A percentile compares a stretch with the other conserved stretches of the same genome.
Conservation (phyloP, 1,140 invertebrate species). For the Mesaphorura yosii region DNA sequence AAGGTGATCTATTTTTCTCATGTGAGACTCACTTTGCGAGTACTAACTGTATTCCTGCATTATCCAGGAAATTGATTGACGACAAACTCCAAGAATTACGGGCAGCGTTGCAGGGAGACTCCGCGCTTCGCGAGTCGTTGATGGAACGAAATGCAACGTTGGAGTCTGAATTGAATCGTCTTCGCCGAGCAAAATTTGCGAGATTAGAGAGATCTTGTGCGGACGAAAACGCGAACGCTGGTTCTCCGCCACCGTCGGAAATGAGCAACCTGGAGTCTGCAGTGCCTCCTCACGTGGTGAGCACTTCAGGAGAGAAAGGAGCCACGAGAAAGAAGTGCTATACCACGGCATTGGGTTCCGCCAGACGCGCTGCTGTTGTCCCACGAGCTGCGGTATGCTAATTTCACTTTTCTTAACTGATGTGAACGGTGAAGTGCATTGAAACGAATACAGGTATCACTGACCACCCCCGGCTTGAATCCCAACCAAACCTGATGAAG, state of each 20-base stretch:
- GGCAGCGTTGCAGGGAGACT: slow-evolving; percentile 22
- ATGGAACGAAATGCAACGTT: slow-evolving; percentile 24
- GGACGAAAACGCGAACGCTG: slow-evolving; percentile 4
- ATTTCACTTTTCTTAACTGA: no score
- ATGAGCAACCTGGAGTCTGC: no score
- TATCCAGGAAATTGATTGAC: slow-evolving; percentile 21
- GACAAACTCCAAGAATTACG: slow-evolving; percentile 23
- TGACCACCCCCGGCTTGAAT: no score
- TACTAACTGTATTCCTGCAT: not conserved
- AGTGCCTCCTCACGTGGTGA: no score
- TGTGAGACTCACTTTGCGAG: not conserved
- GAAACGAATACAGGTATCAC: no score
- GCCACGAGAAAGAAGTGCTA: no score
- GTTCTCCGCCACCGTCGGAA: slow-evolving; percentile 10
- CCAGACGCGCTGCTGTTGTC: no score
- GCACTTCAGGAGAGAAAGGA: no score
- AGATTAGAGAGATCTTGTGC: not conserved
- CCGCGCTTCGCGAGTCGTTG: slow-evolving; percentile 14
- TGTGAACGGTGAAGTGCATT: no score
- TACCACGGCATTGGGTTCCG: no score
- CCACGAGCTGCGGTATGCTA: no score
- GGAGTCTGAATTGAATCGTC: slow-evolving; percentile 20
- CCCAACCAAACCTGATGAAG: no score
- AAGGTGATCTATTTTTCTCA: slow-evolving; percentile 16
- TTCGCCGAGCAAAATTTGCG: slow-evolving; percentile 10